Conservation (phyloP, 2,797 vertebrate species). For the Antennarius maculatus region DNA sequence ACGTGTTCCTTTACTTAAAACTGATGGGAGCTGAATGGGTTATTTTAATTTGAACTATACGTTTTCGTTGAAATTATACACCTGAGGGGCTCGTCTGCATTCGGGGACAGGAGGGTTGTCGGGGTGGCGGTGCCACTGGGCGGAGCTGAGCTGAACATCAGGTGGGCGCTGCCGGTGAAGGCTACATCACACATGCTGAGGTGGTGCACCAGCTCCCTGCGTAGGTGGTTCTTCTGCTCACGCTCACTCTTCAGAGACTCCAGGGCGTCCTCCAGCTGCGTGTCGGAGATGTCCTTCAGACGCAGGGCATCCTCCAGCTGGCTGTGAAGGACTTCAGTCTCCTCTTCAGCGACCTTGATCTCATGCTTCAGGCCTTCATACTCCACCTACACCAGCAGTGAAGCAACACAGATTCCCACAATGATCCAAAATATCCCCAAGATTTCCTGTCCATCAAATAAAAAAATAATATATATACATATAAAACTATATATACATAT, state of each 20-base stretch:
- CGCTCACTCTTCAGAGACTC: conserved; percentile 93
- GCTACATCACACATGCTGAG: conserved; percentile 90
- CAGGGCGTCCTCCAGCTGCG: conserved; percentile 93
- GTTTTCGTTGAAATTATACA: conserved; percentile 13
- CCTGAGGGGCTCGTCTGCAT: conserved; percentile 69
- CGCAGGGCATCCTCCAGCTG: conserved; percentile 93
- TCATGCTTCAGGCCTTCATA: conserved; percentile 97
- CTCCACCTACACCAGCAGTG: conserved; percentile 87
- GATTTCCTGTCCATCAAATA: too few species aligned
- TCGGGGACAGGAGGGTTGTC: conserved; percentile 77
- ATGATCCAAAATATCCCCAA: too few species aligned
- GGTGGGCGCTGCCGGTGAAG: conserved; percentile 85
- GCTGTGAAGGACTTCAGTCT: conserved; percentile 89
- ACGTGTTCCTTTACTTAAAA: too few species aligned
- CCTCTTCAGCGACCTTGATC: conserved; percentile 95
- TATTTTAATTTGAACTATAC: too few species aligned
- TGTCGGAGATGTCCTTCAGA: conserved; percentile 92
- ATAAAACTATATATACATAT: too few species aligned
- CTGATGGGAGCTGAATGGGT: too few species aligned
- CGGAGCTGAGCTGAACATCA: conserved; percentile 87
- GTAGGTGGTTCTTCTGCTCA: conserved; percentile 91
- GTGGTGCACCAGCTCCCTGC: conserved; percentile 93
- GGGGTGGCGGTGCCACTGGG: conserved; percentile 83
- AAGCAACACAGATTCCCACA: not conserved
- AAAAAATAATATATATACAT: too few species aligned